Conservation (phyloP, 2,113 vertebrate species). For the Montifringilla adamsi region DNA sequence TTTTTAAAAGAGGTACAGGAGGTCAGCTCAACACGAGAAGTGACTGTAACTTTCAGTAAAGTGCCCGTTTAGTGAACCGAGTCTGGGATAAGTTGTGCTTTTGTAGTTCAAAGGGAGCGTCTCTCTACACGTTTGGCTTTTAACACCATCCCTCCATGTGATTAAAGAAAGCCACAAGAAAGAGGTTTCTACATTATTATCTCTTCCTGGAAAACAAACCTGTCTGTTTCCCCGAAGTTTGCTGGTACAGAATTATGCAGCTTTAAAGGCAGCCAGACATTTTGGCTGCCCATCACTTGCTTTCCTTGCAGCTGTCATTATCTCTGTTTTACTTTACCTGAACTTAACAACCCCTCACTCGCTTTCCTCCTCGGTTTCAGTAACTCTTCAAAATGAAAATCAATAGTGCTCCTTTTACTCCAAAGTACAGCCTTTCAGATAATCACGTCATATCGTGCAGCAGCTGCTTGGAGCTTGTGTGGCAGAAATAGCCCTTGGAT, state of each 20-base stretch:
- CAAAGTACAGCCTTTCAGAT: background rate
- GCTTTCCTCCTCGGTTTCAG: background rate
- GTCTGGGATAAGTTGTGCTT: background rate
- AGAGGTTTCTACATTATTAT: constrained; percentile 77
- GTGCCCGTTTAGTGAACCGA: background rate
- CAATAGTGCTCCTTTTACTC: background rate
- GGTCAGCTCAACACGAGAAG: background rate
- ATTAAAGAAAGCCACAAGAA: constrained; percentile 81
- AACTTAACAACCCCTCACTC: constrained; percentile 22
- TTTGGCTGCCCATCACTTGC: constrained; percentile 48
- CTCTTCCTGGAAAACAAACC: constrained; percentile 83
- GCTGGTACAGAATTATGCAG: constrained; percentile 64
- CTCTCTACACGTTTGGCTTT: constrained; percentile 5
- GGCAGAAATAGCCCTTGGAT: background rate
- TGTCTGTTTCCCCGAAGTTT: constrained; percentile 79
- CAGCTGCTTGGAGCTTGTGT: background rate
- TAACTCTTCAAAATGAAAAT: constrained; percentile 50
- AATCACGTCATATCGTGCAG: background rate
- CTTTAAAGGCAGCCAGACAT: constrained; percentile 48
- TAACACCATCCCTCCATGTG: constrained; percentile 69
- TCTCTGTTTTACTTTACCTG: constrained; percentile 68
- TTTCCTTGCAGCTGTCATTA: constrained; percentile 38
- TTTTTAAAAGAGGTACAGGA: background rate
- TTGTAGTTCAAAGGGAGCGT: constrained; percentile 32
- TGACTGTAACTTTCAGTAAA: constrained; percentile 40